Evolutionary conservation across 2,113 vertebrate species (phyloP).

Genomic region (Hippocampus guttulatus): DNA sequence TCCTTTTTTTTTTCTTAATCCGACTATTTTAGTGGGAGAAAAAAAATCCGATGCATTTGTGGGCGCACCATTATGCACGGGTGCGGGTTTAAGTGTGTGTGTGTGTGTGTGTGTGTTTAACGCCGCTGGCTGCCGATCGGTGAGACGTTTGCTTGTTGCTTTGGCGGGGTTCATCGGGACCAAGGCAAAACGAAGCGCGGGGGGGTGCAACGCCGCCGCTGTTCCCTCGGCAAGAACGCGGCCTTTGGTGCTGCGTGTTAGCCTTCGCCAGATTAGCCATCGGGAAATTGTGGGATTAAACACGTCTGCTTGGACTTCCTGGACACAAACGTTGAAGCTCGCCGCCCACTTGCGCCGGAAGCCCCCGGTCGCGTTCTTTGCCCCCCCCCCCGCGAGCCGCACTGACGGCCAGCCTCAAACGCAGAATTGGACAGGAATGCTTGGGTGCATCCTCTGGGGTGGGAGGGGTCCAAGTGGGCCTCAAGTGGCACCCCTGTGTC

Average conservation of each 20-base stretch:
- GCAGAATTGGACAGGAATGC: neutral
- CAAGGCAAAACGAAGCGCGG: slow-evolving; percentile 24
- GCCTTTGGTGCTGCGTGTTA: neutral
- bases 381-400: no score
- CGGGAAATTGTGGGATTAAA: slow-evolving; percentile 99
- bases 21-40: neutral
- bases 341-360: neutral
- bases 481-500: no score
- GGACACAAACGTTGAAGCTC: slow-evolving; percentile 38
- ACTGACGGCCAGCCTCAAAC: neutral
- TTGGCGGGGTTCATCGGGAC: slow-evolving; percentile 7
- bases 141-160: no score
- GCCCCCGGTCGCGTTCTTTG: neutral
- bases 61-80: neutral
- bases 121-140: neutral
- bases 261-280: slow-evolving; percentile 80
- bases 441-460: no score
- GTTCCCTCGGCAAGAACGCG: neutral
- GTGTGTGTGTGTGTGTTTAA: slow-evolving; percentile 1
- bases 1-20: neutral
- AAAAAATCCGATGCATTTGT: neutral
- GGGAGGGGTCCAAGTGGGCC: no score
- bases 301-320: slow-evolving; percentile 98
- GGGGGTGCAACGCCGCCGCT: slow-evolving; percentile 66
- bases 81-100: neutral